Conservation (phyloP, 2,113 vertebrate species). For the Pygoscelis adeliae region DNA sequence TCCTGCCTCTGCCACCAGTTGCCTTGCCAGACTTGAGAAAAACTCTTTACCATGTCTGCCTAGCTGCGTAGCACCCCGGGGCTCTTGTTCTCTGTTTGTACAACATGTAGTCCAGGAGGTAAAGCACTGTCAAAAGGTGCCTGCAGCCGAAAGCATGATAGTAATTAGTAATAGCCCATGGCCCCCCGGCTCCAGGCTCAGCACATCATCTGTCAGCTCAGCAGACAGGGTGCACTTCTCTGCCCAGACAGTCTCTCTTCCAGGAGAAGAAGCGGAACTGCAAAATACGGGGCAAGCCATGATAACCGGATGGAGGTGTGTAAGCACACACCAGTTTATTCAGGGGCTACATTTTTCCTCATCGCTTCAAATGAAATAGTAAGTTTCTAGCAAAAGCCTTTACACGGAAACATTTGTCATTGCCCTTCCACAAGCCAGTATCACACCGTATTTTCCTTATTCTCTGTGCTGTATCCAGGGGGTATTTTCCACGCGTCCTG, state of each 20-base stretch:
- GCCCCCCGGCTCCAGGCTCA: background rate
- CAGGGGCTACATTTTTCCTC: background rate
- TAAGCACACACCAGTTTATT: background rate
- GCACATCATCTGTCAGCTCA: background rate
- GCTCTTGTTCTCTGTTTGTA: background rate
- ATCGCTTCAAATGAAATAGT: background rate
- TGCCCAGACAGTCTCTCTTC: background rate
- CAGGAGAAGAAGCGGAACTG: background rate
- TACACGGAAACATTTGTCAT: background rate
- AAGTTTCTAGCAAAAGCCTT: background rate
- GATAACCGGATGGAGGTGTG: background rate
- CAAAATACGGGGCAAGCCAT: rapidly evolving
- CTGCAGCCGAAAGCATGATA: background rate
- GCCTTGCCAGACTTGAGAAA: background rate
- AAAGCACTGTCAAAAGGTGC: background rate
- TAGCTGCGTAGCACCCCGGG: background rate
- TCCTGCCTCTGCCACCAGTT: background rate
- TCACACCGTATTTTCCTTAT: background rate
- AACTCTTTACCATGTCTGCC: background rate
- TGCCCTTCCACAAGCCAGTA: background rate
- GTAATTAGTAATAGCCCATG: background rate
- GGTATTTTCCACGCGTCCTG: background rate
- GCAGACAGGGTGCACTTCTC: background rate
- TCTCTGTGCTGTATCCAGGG: background rate
- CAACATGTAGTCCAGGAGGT: background rate